Evolutionary conservation across 2,797 vertebrate species (phyloP), one percentile per base, ranked within the genome.

Genomic region (Rhinella marina): DNA sequence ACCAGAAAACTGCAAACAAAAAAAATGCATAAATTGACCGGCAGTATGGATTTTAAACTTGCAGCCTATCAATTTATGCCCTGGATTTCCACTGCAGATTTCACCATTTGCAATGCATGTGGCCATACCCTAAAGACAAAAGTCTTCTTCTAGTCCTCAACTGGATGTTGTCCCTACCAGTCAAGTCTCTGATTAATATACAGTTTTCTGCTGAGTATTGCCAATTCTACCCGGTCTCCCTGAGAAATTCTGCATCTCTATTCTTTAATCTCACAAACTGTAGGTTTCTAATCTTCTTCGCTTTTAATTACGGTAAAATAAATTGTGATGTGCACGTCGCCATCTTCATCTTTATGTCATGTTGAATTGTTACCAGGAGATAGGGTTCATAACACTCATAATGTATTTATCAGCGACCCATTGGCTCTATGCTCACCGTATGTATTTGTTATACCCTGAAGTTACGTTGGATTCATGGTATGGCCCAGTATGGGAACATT

Each of bases 391-490:
- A 68, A 21, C 23, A 11, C 41, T 70, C 50, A 16, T 57, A 6
- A 41, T 73, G 27, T 54, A 41, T 72, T 82, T 73, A 32, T 84
- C 17, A 68, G 68, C 21, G 29, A 68, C 82, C 59, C 59, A 27
- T 84, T 70, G 48, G 27, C 82, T 84, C 19, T 50, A 19, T 23
- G 19, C n/a, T 48, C 19, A 2, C 73, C 21, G 17, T 84, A n/a
- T 21, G 32, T 72, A n/a, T 84, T 72, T 73, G 19, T 32, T 84
- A 27, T 52, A 17, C 7, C 29, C 13, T 84, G 48, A 75, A 57
- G 52, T 56, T 84, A 32, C 17, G 61, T 75, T 84, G 68, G 75
- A 84, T 84, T 84, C 54, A 32, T 84, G 54, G 23, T 57, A 56
- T 70, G 7, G 29, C 57, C 61, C 50, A 52, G 62, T 50, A 66